Base-by-base conservation (phyloP, 2,888 invertebrate genomes). In the Volucella inanis region DNA sequence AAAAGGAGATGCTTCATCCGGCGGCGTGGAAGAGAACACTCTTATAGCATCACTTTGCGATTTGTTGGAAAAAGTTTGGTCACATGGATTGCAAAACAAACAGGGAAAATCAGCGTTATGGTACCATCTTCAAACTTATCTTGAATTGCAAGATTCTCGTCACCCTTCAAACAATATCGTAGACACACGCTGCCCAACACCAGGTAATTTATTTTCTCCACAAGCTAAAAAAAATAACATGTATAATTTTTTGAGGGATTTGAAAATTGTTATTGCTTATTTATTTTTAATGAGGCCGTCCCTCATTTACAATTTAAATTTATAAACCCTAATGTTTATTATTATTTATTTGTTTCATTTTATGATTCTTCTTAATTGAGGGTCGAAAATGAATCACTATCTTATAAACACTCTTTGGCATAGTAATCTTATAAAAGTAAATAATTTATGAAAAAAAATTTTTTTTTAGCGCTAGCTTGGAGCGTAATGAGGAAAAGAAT, bases 1-100 rank as follows among this genome's bases (percentile, higher is more conserved):
- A 87, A 96, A 96, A 50, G 96, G 96, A 54, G 97, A 98, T 89
- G 94, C 94, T 2, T 94, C 94, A 0, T 92, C 94, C 82, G 93
- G 94, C 0, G 95, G 95, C 59, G 96, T 98, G 0, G 99, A 99
- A 92, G 99, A 99, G 92, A 99, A 98, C 90, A 99, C 99, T 0
- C 94, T 99, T 89, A 99, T 99, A 54, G 99, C 98, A n/a, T 97
- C 98, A 75, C 93, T 99, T 4, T 99, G 99, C 92, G 99, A 99
- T 93, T 94, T 99, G 70, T 92, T 99, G 61, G 99, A 99, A 92
- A 94, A 99, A 88, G 96, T 99, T 38, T 99, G 99, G 99, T 97
- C 98, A 0, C 99, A 99, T 90, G 99, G 99, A 0, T 93, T 99
- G 67, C 98, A 98, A 88, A 96, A 96, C 83, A 99, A 99, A 92